Conservation (phyloP, 2,888 invertebrate genomes). For the Eretmocerus hayati region DNA sequence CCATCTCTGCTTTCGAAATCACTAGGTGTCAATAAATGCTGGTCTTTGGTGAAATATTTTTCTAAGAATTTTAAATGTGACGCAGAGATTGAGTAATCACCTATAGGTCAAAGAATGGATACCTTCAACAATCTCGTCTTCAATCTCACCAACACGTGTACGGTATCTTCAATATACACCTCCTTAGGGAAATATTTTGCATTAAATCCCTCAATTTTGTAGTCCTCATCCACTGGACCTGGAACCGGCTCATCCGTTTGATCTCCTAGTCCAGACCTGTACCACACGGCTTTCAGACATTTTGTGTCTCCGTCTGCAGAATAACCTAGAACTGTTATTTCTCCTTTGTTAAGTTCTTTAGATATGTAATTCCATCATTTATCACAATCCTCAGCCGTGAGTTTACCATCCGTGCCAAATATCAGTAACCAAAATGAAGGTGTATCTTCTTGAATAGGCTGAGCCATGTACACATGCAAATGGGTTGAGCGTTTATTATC, state of each 20-base stretch:
- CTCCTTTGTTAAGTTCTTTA: slow-evolving; percentile 15
- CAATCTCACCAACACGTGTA: neutral
- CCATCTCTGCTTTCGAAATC: slow-evolving; percentile 24
- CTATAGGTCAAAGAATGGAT: neutral
- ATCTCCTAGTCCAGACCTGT: neutral
- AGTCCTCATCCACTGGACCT: neutral
- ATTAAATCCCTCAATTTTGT: neutral
- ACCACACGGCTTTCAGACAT: neutral
- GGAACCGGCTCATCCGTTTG: no score
- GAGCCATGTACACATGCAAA: slow-evolving; percentile 27
- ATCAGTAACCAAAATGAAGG: slow-evolving; percentile 25
- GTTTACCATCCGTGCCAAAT: slow-evolving; percentile 29
- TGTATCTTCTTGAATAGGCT: slow-evolving; percentile 22
- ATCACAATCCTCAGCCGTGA: slow-evolving; percentile 23
- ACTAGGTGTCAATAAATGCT: slow-evolving; percentile 23
- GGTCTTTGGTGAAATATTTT: slow-evolving; percentile 25
- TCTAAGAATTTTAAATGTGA: slow-evolving; percentile 12
- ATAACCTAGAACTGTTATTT: slow-evolving; percentile 24
- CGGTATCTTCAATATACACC: neutral
- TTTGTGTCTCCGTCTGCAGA: neutral
- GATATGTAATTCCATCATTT: slow-evolving; percentile 24
- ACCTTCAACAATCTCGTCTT: neutral
- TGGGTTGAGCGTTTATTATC: slow-evolving; percentile 16
- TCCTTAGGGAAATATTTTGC: neutral
- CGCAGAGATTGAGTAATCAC: neutral